Conservation (phyloP, 2,888 invertebrate species). For the Leucophenga montana region DNA sequence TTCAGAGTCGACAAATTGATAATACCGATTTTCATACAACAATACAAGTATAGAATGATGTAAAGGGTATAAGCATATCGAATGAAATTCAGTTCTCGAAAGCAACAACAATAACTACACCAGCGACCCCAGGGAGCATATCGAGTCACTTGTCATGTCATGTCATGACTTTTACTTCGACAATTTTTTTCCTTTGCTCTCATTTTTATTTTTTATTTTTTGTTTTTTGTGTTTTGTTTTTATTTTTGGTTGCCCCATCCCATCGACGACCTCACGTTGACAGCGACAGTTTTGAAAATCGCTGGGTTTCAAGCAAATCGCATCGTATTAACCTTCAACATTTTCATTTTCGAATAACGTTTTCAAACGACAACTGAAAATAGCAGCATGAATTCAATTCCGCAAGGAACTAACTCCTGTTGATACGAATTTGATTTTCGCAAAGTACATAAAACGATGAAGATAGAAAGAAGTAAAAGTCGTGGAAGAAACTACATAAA, state of each 20-base stretch:
- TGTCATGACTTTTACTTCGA: constrained; percentile 43
- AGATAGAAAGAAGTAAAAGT: constrained; percentile 15
- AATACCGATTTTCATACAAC: too few relatives aligned
- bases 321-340: constrained; percentile 62
- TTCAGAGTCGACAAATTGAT: too few relatives aligned
- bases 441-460: constrained; percentile 41
- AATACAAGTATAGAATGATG: too few relatives aligned
- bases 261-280: too few relatives aligned
- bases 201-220: neutral
- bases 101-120: neutral
- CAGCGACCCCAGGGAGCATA: constrained; percentile 23
- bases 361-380: neutral
- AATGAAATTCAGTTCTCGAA: constrained; percentile 4
- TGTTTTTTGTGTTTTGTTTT: neutral
- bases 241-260: neutral
- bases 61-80: neutral
- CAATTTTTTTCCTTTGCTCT: neutral
- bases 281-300: neutral
- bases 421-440: constrained; percentile 60
- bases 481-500: constrained; percentile 32
- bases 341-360: constrained; percentile 45
- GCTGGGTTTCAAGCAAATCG: constrained; percentile 47
- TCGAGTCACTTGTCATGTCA: constrained; percentile 47
- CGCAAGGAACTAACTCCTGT: constrained; percentile 25
- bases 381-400: constrained; percentile 49